Percentiles rank a stretch among this genome's conserved stretches.
phyloP scores from a whole-genome alignment of 2,113 vertebrate genomes.

The Podilymbus podiceps region DNA sequence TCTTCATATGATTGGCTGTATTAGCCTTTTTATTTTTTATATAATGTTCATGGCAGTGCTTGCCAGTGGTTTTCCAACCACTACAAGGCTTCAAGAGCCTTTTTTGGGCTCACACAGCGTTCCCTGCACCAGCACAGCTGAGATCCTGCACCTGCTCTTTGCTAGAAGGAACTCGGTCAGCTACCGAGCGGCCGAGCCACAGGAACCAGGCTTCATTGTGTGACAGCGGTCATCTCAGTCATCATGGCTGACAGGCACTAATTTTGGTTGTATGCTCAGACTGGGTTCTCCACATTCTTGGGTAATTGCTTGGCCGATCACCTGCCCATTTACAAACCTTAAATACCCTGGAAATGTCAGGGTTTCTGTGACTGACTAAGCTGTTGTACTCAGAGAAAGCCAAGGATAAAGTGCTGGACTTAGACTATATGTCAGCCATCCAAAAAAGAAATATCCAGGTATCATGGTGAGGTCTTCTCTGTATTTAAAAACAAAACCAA shows the following conservation, averaged over 20 bases:
- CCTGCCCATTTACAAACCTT: not conserved
- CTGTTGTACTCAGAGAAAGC: not conserved
- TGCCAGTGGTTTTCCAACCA: not conserved
- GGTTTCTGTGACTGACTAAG: not conserved
- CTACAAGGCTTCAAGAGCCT: not conserved
- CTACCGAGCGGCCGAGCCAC: not conserved
- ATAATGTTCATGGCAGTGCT: not conserved
- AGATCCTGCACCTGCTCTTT: not conserved
- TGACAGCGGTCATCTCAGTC: fast-evolving
- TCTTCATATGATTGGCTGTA: not conserved
- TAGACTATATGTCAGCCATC: not conserved
- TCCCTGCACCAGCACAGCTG: not conserved
- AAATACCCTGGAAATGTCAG: not conserved
- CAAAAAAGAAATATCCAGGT: not conserved
- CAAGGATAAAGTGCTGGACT: not conserved
- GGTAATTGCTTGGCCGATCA: not conserved
- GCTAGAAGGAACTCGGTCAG: not conserved
- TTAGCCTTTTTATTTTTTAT: not conserved
- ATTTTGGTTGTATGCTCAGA: not conserved
- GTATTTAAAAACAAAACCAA: not conserved
- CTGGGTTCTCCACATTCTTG: not conserved
- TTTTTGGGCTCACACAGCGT: not conserved
- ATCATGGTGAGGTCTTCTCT: fast-evolving
- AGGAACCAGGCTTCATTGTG: not conserved
- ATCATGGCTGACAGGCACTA: fast-evolving